Base-by-base conservation (phyloP, 2,888 invertebrate species). In the Chouioia cunea region DNA sequence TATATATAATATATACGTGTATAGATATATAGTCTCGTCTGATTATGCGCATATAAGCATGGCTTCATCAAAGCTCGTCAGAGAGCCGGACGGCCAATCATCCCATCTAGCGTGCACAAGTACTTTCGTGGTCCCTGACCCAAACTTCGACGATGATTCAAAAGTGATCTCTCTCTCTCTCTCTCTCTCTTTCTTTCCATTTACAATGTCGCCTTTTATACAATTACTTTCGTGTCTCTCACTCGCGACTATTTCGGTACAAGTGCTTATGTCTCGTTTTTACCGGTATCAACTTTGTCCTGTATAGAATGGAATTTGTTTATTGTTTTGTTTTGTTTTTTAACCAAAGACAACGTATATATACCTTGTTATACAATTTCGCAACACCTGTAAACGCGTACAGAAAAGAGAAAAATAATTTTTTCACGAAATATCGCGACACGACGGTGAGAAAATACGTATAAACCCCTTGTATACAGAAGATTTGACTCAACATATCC, bases 51-150 rank as follows among this genome's bases (percentile, higher is more conserved):
- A n/a, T n/a, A n/a, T n/a, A n/a, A 77, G 77, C 76, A 77, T 78
- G 77, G 77, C 79, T 80, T 79, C 79, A 84, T 85, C 83, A 82
- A 79, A 79, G 79, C 82, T 82, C 81, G 82, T 85, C 82, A 36
- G 10, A 36, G 36, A 83, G 77, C 77, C 77, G 75, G 70, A 36
- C 36, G 75, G 70, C 79, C 84, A 84, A 85, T 85, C 84, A 85
- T 85, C 79, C 81, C 81, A 84, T 85, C 84, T 23, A 44, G 36
- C 44, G 53, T 52, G 23, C 27, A 44, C 50, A 47, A 22, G 16
- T 16, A 23, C 23, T 8, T 59, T 48, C 58, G 16, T 58, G 52
- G 57, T 57, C 50, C 50, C 56, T 57, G 46, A 57, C 27, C 58
- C 64, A 53, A 53, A 50, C 48, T 54, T 60, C 6, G 4, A 27